Evolutionary conservation across 1,140 invertebrate species (phyloP), one percentile per base, ranked within the genome.

Genomic region (Drosophila rhopaloa): DNA sequence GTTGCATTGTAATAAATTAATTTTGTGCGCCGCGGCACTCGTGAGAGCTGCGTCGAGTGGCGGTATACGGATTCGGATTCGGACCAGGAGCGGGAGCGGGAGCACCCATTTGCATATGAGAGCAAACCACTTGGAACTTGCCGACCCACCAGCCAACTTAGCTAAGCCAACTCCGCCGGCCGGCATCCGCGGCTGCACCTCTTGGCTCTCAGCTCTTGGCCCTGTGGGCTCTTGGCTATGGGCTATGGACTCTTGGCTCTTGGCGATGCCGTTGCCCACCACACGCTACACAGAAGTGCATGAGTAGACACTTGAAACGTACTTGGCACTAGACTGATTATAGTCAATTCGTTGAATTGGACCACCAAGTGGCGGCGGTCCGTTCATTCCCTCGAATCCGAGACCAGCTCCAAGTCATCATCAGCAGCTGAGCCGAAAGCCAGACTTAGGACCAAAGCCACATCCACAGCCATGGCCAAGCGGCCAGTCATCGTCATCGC

Each of bases 271-370:
- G 62, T 51, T 27, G 43, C 50, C 54, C 60, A 71, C 58, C 59
- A 68, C 76, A 59, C 48, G 59, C 38, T 60, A 53, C 79, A 60
- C 53, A 68, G 84, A 73, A 88, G 84, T 89, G 83, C 79, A 80
- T 89, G 83, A 88, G 84, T 83, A 88, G 83, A 78, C 83, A 88
- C 84, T 88, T 88, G 77, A 88, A 89, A 89, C 75, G 84, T 89
- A 89, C 84, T 89, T 90, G 84, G 80, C 83, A 89, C 83, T 88
- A 88, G 83, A 90, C 84, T 89, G 84, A 89, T 89, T 89, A 89
- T 89, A 89, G 85, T 89, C 84, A 89, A 89, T 89, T 89, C 84
- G 84, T 80, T 89, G 84, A 89, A 89, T 89, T 89, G 84, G 84
- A 89, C 84, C 84, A 89, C 84, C 84, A 81, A 88, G 83, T 89